Percentiles rank a stretch among this genome's conserved stretches.
These are phyloP conservation scores for Coecobrya sp. DNA, from an alignment of 2,888 invertebrate species.

Conservation along the genomic window DNA sequence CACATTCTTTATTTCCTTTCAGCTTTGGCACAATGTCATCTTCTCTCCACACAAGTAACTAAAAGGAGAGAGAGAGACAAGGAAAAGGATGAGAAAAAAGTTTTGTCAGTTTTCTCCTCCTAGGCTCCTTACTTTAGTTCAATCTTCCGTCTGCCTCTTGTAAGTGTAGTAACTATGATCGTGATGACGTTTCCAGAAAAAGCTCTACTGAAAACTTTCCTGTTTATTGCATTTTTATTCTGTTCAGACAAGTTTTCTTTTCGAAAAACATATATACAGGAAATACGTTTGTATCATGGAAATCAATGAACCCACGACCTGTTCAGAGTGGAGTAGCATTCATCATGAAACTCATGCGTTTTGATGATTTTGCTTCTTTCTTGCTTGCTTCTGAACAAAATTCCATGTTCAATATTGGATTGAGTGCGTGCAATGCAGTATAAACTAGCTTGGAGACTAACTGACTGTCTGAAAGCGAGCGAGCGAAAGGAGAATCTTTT, in stretches of 20 bases:
- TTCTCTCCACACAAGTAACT: not conserved
- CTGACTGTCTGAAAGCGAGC: not conserved
- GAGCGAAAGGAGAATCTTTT: not conserved
- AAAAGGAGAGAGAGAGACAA: not conserved
- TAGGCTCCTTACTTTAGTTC: too few species aligned
- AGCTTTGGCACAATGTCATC: conserved; percentile 1
- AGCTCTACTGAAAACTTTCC: not conserved
- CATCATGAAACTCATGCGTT: not conserved
- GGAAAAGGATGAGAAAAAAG: conserved; percentile 14
- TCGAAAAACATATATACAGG: not conserved
- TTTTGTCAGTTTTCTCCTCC: conserved; percentile 1
- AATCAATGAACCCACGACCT: not conserved
- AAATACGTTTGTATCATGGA: not conserved
- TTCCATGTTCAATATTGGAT: not conserved
- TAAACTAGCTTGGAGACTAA: not conserved
- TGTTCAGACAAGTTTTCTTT: not conserved
- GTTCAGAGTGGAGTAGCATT: not conserved
- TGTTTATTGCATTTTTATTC: not conserved
- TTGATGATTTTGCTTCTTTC: not conserved
- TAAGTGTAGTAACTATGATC: not conserved
- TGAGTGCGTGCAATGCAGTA: conserved; percentile 10
- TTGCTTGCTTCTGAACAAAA: not conserved
- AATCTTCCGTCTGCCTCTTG: not conserved
- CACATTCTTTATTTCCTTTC: not conserved
- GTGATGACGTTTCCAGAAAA: not conserved